A percentile compares a stretch with the other conserved stretches of the same genome.
phyloP scores from a whole-genome alignment of 2,113 vertebrate genomes.

The Paradoxurus hermaphroditus region DNA sequence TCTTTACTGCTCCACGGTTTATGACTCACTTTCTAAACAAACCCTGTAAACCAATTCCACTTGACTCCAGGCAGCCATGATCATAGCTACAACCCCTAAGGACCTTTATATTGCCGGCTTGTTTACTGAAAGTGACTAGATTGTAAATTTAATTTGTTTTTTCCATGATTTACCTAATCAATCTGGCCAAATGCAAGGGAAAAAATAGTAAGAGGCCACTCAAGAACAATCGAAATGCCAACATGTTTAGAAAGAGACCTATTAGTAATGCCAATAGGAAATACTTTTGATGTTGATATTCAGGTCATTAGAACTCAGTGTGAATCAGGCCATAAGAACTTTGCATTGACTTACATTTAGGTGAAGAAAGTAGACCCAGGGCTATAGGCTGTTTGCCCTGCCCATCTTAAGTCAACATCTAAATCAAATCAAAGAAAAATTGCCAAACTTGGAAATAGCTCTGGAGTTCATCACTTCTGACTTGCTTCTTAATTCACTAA shows the following conservation, averaged over 20 bases:
- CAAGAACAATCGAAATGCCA: conserved; percentile 25
- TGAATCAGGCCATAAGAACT: neutral
- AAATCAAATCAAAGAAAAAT: conserved; percentile 42
- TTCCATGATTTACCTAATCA: neutral
- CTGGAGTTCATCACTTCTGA: neutral
- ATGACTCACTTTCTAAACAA: neutral
- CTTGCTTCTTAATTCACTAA: neutral
- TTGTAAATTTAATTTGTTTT: conserved; percentile 25
- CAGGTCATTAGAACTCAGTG: neutral
- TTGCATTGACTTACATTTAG: neutral
- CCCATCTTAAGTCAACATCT: conserved; percentile 2
- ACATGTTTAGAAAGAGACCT: neutral
- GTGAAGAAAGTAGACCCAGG: neutral
- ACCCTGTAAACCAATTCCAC: neutral
- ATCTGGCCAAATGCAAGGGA: neutral
- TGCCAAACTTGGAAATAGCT: neutral
- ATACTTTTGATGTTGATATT: neutral
- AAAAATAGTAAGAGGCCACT: neutral
- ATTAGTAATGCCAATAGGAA: conserved; percentile 12
- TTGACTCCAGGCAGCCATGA: neutral
- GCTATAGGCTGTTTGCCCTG: neutral
- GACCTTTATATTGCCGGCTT: neutral
- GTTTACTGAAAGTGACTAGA: neutral
- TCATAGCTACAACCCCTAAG: neutral
- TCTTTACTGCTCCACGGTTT: neutral